Evolutionary conservation across 2,888 invertebrate genomes (phyloP), one percentile per base, ranked within the genome.

Genomic region (Asteroscopus sphinx): DNA sequence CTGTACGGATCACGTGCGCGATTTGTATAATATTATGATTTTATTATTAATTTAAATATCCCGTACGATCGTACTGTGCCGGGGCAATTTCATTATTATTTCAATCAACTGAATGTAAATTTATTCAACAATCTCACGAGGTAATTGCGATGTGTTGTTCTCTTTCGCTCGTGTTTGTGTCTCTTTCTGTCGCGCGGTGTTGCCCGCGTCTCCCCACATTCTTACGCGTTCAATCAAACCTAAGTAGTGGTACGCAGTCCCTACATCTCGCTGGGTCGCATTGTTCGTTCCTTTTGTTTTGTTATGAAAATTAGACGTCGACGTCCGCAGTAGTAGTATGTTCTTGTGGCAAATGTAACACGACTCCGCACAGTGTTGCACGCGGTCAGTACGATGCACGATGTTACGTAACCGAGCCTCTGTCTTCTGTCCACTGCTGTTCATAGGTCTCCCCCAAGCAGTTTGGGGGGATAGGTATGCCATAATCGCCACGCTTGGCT

Each of bases 101-200:
- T 94, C 94, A 94, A 93, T 94, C 94, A 93, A 92, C 91, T 91
- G 88, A 93, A 94, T 93, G 94, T 93, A 93, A 93, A 94, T 94
- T 93, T 94, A 94, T 94, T 94, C 94, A 92, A 93, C 93, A 93
- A 93, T 94, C 93, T 93, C 92, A 92, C 90, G 89, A 89, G 92
- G 93, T 94, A 93, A 94, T 94, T 93, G 93, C 92, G 91, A 86
- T 88, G 79, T 77, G 73, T 79, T 68, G 78, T 70, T 89, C 89
- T 79, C 87, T 62, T 77, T 90, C 83, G 66, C 42, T 42, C 61
- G 15, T 5, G 17, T 39, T 57, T 70, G 65, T 55, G 59, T 86
- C 85, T 76, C 85, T 55, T 68, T 82, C 79, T 68, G 73, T 49
- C 85, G 71, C 82, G 75, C 76, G 79, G 79, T 59, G 66, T 69